phyloP scores from a whole-genome alignment of 2,888 invertebrate genomes.

The Hypsopygia costalis region DNA sequence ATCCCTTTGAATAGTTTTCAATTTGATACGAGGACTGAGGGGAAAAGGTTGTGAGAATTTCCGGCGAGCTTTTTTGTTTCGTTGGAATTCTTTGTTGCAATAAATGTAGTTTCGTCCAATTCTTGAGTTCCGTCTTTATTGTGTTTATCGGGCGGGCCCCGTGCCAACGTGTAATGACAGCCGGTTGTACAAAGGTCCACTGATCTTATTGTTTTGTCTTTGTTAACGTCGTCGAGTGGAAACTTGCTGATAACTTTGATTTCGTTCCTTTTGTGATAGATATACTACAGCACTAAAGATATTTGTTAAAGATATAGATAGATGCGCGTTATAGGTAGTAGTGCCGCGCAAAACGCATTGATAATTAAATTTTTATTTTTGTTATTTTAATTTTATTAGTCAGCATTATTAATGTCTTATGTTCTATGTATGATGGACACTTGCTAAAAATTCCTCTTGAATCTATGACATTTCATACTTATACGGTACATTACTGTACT shows the following conservation, averaged over 20 bases:
- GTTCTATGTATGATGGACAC: too few relatives aligned
- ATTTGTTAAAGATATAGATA: too few relatives aligned
- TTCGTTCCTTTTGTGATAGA: not conserved
- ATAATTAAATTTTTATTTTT: too few relatives aligned
- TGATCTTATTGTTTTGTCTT: not conserved
- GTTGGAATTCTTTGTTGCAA: not conserved
- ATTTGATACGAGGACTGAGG: conserved; percentile 30
- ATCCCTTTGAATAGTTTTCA: conserved; percentile 35
- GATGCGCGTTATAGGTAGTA: too few relatives aligned
- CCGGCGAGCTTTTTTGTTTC: conserved; percentile 4
- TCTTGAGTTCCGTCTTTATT: not conserved
- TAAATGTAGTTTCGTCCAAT: conserved; percentile 3
- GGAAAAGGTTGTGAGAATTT: conserved; percentile 12
- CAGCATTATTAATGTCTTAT: too few relatives aligned
- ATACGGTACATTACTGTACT: too few relatives aligned
- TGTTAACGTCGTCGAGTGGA: not conserved
- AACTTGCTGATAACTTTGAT: not conserved
- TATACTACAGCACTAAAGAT: too few relatives aligned
- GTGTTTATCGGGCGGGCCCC: not conserved
- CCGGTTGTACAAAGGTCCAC: not conserved
- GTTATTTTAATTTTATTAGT: too few relatives aligned
- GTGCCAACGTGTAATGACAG: not conserved
- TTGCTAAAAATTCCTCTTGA: too few relatives aligned
- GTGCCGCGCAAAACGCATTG: too few relatives aligned
- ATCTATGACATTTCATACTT: too few relatives aligned